Percentiles rank a stretch among this genome's conserved stretches.
Conservation (phyloP, 2,888 invertebrate genomes). For the Philhelius pedissequus region DNA sequence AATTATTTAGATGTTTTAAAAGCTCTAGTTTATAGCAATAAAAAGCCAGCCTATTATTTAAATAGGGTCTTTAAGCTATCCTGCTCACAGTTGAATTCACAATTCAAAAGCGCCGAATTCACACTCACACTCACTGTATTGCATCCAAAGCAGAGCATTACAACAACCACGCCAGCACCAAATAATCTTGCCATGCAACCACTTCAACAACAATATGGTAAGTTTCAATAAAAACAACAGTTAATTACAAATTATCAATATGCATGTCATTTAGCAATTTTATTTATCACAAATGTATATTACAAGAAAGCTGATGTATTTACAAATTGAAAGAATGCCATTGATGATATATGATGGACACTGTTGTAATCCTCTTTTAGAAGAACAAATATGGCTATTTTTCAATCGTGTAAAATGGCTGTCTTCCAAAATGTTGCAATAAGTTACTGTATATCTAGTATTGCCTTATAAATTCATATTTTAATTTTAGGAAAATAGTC, state of each 20-base stretch:
- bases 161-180: constrained; percentile 81
- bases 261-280: too few relatives aligned
- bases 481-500: too few relatives aligned
- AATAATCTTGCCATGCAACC: constrained; percentile 80
- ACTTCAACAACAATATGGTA: constrained; percentile 68
- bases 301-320: too few relatives aligned
- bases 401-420: too few relatives aligned
- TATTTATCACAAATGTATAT: too few relatives aligned
- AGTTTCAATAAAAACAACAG: not conserved
- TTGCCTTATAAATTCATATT: too few relatives aligned
- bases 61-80: constrained; percentile 97
- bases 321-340: too few relatives aligned
- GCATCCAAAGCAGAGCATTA: constrained; percentile 85
- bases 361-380: too few relatives aligned
- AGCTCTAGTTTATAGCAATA: constrained; percentile 92
- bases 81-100: constrained; percentile 95
- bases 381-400: too few relatives aligned
- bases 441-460: too few relatives aligned
- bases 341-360: too few relatives aligned
- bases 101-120: constrained; percentile 97
- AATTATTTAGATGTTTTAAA: constrained; percentile 77
- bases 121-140: constrained; percentile 94
- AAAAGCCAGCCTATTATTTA: constrained; percentile 96
- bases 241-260: not conserved
- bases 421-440: too few relatives aligned